Percentiles rank a stretch among this genome's conserved stretches.
Evolutionary conservation across 2,888 invertebrate species (phyloP).

Genomic region (Heterodera filipjevi): DNA sequence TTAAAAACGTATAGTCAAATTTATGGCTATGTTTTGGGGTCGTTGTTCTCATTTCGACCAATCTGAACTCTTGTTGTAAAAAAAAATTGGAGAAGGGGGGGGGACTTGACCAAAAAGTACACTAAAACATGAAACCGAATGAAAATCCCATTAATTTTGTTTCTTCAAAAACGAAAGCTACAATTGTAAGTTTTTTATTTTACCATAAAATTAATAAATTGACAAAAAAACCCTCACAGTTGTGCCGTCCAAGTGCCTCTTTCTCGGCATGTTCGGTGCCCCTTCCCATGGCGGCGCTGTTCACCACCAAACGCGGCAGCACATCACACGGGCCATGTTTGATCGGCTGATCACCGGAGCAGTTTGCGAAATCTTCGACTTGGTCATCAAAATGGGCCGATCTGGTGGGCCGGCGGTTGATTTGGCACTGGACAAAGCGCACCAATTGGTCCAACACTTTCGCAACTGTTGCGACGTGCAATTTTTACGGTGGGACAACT

Average conservation of each 20-base stretch:
- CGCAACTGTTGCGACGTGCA: neutral
- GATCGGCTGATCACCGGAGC: conserved; percentile 3
- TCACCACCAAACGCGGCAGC: neutral
- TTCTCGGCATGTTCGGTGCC: neutral
- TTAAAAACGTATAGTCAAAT: no score
- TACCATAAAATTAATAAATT: no score
- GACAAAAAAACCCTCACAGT: neutral
- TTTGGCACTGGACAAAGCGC: neutral
- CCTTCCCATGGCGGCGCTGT: neutral
- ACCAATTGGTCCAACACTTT: neutral
- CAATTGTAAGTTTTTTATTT: no score
- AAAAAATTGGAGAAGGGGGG: no score
- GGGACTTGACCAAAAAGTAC: no score
- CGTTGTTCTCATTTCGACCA: no score
- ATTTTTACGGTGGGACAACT: neutral
- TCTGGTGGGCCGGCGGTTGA: neutral
- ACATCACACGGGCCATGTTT: neutral
- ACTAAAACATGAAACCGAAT: no score
- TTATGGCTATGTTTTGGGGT: no score
- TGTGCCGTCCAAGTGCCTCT: neutral
- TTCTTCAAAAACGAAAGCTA: no score
- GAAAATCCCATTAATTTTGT: no score
- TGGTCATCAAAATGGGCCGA: neutral
- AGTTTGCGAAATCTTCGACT: neutral
- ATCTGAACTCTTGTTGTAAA: no score